Conservation (phyloP, 2,888 invertebrate species). For the Meghimatium bilineatum region DNA sequence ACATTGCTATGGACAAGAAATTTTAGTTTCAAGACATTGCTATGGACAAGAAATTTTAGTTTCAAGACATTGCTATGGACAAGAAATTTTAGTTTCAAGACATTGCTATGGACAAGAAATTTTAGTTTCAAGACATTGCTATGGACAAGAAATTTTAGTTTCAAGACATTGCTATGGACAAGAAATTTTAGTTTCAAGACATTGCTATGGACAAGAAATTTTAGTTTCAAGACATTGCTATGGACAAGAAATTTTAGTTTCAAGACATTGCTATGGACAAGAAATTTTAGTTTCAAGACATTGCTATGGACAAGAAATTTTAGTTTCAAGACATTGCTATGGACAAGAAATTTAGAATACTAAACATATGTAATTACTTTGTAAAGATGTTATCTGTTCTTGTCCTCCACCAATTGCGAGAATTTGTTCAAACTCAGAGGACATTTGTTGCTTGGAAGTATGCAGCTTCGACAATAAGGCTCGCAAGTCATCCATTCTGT, state of each 20-base stretch:
- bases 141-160: too few relatives aligned
- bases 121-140: neutral
- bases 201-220: too few relatives aligned
- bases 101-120: neutral
- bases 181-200: too few relatives aligned
- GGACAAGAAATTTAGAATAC: neutral
- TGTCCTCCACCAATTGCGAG: neutral
- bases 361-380: slow-evolving; percentile 3
- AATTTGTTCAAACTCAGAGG: neutral
- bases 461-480: slow-evolving; percentile 12
- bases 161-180: neutral
- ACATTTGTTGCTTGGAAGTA: neutral
- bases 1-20: too few relatives aligned
- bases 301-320: neutral
- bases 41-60: neutral
- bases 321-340: neutral
- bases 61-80: too few relatives aligned
- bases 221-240: too few relatives aligned
- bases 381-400: neutral
- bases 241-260: too few relatives aligned
- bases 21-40: neutral
- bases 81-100: neutral
- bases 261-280: too few relatives aligned
- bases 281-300: too few relatives aligned
- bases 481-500: neutral